These are phyloP conservation scores for Cephus sareptanus DNA, from an alignment of 2,888 invertebrate genomes.

Conservation along the genomic window DNA sequence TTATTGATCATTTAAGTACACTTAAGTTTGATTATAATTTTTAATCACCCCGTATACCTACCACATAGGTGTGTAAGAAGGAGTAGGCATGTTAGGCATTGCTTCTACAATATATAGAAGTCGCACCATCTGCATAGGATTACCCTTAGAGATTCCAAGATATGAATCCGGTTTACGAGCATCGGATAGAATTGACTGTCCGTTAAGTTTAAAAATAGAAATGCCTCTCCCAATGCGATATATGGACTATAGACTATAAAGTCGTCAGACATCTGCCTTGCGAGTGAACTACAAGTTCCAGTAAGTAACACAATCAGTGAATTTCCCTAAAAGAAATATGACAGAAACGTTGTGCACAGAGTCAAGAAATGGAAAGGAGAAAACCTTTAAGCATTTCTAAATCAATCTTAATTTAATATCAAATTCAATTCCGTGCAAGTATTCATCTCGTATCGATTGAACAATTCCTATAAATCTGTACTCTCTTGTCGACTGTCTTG, in stretches of 20 bases:
- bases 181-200: constrained; percentile 38
- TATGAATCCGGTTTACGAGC: constrained; percentile 47
- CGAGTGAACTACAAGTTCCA: constrained; percentile 16
- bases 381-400: background rate
- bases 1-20: background rate
- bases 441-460: background rate
- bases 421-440: background rate
- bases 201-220: constrained; percentile 36
- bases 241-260: constrained; percentile 23
- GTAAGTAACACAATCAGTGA: background rate
- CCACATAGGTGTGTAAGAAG: background rate
- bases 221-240: constrained; percentile 38
- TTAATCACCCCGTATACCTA: background rate
- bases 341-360: background rate
- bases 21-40: background rate
- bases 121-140: background rate
- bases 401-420: background rate
- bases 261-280: constrained; percentile 37
- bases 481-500: background rate
- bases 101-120: background rate
- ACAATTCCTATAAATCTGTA: background rate
- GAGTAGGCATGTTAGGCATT: constrained; percentile 15
- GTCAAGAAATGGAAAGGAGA: background rate
- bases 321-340: background rate
- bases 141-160: constrained; percentile 45